Evolutionary conservation across 2,113 vertebrate genomes (phyloP), one percentile per base, ranked within the genome.

Genomic region (Rhinopomastus cyanomelas): DNA sequence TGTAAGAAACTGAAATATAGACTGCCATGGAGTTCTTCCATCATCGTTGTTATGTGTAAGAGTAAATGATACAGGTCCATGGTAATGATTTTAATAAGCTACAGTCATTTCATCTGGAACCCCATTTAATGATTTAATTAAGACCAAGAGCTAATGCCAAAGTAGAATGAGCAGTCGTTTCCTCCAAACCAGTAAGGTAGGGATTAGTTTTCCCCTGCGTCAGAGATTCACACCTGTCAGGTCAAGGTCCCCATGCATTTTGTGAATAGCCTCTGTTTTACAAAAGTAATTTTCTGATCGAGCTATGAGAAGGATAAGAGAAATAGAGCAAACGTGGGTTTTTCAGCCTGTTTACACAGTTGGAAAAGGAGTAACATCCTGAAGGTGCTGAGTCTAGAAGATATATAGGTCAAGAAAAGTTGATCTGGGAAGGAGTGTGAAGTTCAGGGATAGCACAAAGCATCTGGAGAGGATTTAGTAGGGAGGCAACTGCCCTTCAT

Each of bases 401-500:
- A 8, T 5, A 2, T 19, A 2, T 5, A 81, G 39, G 17, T 19
- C 29, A 49, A 26, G 48, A 12, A 51, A 57, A 30, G 21, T 2
- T 15, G 42, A 11, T 46, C 12, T 59, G 30, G 55, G 32, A 8
- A 37, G 42, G 46, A 64, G 17, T 34, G 44, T 12, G 8, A 27
- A n/a, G 20, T 48, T 15, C 46, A 48, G 21, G 22, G 6, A 30
- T 8, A 37, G 26, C 4, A 2, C 1, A 1, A 44, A 81, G 36
- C 13, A 23, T 5, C 16, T 25, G 39, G 18, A 55, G 29, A 13
- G 29, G 21, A 30, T 59, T 12, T 29, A 11, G 7, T 18, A 39
- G 22, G 8, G 27, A 21, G 5, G 17, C 5, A 7, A 6, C 11
- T 66, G 61, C n/a, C 12, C 16, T 22, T 11, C 1, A 0, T 10